A percentile compares a stretch with the other conserved stretches of the same genome.
These are phyloP conservation scores for Pygmarrhopalites habei DNA, from an alignment of 1,140 invertebrate species.

Conservation along the genomic window DNA sequence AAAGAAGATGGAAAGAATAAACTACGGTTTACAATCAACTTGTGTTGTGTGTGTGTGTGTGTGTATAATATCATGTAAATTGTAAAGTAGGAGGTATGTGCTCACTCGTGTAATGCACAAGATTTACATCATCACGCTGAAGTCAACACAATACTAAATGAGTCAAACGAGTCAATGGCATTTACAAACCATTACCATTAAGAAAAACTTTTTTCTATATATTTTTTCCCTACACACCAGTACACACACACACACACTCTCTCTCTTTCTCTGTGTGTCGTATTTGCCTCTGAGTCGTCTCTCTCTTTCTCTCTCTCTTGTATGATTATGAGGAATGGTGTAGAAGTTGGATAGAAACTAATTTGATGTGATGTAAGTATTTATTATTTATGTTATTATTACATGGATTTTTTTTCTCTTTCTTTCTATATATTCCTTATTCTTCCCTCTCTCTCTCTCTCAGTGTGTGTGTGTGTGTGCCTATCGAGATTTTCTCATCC, in stretches of 20 bases:
- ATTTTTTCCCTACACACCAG: neutral
- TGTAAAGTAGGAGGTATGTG: slow-evolving; percentile 4
- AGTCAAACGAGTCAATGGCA: slow-evolving; percentile 27
- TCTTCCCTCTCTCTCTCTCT: slow-evolving; percentile 4
- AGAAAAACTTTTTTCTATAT: no score
- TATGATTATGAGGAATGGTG: no score
- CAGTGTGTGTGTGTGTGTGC: neutral
- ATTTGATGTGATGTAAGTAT: no score
- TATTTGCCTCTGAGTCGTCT: neutral
- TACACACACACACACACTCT: neutral
- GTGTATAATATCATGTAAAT: slow-evolving; percentile 7
- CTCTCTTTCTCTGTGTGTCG: neutral
- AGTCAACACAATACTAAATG: slow-evolving; percentile 23
- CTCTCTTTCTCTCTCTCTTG: no score
- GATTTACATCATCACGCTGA: slow-evolving; percentile 15
- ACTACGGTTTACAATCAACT: slow-evolving; percentile 5
- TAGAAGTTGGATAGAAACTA: no score
- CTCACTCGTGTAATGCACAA: neutral
- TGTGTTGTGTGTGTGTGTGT: no score
- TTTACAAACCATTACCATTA: slow-evolving; percentile 7
- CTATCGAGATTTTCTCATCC: neutral
- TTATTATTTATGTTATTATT: no score
- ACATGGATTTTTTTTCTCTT: neutral
- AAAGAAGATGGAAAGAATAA: neutral
- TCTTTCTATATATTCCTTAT: neutral